Percentiles rank a stretch among this genome's conserved stretches.
Conservation (phyloP, 2,797 vertebrate species). For the Falco peregrinus region DNA sequence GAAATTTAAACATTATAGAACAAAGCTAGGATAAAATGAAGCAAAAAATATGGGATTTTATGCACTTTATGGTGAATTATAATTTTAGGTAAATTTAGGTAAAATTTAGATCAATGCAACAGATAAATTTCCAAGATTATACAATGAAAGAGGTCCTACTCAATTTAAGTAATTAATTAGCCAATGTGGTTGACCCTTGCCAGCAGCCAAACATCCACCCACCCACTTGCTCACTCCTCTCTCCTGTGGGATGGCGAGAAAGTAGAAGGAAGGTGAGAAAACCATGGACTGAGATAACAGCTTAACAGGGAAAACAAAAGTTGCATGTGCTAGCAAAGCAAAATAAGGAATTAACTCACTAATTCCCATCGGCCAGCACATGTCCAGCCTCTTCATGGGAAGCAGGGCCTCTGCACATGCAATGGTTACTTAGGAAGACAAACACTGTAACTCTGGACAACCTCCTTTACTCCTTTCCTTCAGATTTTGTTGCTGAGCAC, state of each 20-base stretch:
- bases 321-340: neutral
- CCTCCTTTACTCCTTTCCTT: neutral
- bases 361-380: neutral
- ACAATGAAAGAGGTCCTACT: neutral
- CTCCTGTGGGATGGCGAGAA: fast-evolving
- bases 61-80: neutral
- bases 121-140: neutral
- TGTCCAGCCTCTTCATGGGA: neutral
- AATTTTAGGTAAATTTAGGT: neutral
- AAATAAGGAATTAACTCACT: neutral
- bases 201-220: neutral
- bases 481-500: neutral
- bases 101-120: neutral
- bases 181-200: neutral
- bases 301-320: neutral
- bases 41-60: neutral
- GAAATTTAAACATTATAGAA: constrained; percentile 7
- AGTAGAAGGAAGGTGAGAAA: neutral
- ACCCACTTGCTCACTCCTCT: neutral
- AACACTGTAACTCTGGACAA: fast-evolving
- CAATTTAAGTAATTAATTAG: neutral
- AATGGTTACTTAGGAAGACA: neutral
- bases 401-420: neutral
- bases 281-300: neutral
- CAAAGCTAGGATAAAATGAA: neutral